Evolutionary conservation across 1,140 invertebrate genomes (phyloP).

Genomic region (Drosophila subobscura): DNA sequence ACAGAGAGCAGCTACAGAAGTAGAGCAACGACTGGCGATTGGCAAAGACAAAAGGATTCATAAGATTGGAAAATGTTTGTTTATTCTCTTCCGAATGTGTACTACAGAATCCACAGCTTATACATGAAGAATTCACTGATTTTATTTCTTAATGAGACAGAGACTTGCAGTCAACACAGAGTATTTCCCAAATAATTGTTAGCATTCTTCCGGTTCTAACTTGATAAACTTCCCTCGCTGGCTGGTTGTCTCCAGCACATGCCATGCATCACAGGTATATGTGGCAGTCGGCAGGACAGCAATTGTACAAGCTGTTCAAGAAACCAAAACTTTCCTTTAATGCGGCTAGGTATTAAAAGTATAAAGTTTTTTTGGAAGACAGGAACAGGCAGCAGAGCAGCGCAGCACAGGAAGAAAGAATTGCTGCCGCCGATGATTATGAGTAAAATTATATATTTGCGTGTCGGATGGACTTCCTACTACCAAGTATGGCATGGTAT

Average conservation of each 20-base stretch:
- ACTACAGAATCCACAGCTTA: too few relatives aligned
- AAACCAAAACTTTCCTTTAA: constrained; percentile 70
- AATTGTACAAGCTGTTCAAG: constrained; percentile 30
- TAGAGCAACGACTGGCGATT: not conserved
- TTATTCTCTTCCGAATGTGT: too few relatives aligned
- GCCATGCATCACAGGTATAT: constrained; percentile 58
- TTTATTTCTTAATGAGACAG: too few relatives aligned
- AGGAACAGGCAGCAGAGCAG: constrained; percentile 34
- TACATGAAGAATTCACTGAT: too few relatives aligned
- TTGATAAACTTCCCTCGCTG: constrained; percentile 47
- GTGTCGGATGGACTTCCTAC: constrained; percentile 59
- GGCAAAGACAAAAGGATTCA: not conserved
- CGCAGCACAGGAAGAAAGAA: constrained; percentile 42
- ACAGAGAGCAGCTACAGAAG: constrained; percentile 9
- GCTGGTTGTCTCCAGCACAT: constrained; percentile 41
- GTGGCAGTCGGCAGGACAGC: constrained; percentile 28
- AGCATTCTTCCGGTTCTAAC: too few relatives aligned
- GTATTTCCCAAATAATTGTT: too few relatives aligned
- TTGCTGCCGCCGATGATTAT: constrained; percentile 65
- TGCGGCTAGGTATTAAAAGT: constrained; percentile 72
- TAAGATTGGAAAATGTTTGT: too few relatives aligned
- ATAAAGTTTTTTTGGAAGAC: constrained; percentile 60
- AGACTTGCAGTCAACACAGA: too few relatives aligned
- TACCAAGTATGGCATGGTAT: constrained; percentile 21
- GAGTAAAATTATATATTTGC: constrained; percentile 81